A percentile compares a stretch with the other conserved stretches of the same genome.
These are phyloP conservation scores for Campaea margaritaria DNA, from an alignment of 2,888 invertebrate species.

Conservation along the genomic window DNA sequence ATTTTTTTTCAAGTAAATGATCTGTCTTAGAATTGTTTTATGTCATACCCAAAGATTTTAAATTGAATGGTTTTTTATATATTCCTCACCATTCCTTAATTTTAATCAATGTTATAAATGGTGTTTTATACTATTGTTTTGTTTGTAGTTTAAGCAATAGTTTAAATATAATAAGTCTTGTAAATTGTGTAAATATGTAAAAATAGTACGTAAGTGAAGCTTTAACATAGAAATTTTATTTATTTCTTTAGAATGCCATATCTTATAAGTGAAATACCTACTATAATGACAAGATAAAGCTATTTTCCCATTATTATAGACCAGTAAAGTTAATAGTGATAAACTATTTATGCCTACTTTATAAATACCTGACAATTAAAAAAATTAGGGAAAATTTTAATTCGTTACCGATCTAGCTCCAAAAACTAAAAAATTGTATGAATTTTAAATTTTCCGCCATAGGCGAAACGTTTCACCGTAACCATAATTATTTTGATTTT, in stretches of 20 bases:
- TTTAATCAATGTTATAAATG: not conserved
- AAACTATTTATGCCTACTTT: not conserved
- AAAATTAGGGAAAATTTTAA: too few relatives aligned
- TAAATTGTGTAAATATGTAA: conserved; percentile 21
- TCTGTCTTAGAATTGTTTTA: conserved; percentile 20
- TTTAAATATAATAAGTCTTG: conserved; percentile 1
- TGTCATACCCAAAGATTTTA: conserved; percentile 29
- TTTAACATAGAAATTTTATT: conserved; percentile 24
- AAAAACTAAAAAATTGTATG: too few relatives aligned
- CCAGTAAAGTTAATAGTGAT: not conserved
- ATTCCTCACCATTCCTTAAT: not conserved
- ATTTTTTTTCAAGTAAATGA: conserved; percentile 7
- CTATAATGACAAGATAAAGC: not conserved
- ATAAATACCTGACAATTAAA: too few relatives aligned
- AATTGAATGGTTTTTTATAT: conserved; percentile 2
- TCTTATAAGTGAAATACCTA: conserved; percentile 9
- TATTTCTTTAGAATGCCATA: conserved; percentile 35
- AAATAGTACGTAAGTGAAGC: conserved; percentile 10
- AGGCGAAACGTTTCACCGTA: too few relatives aligned
- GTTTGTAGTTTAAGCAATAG: not conserved
- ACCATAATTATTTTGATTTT: too few relatives aligned
- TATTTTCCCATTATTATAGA: not conserved
- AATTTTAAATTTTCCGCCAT: too few relatives aligned
- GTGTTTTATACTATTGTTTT: not conserved
- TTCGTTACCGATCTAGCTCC: too few relatives aligned